phyloP scores from a whole-genome alignment of 2,797 vertebrate species.

The Morus bassanus region DNA sequence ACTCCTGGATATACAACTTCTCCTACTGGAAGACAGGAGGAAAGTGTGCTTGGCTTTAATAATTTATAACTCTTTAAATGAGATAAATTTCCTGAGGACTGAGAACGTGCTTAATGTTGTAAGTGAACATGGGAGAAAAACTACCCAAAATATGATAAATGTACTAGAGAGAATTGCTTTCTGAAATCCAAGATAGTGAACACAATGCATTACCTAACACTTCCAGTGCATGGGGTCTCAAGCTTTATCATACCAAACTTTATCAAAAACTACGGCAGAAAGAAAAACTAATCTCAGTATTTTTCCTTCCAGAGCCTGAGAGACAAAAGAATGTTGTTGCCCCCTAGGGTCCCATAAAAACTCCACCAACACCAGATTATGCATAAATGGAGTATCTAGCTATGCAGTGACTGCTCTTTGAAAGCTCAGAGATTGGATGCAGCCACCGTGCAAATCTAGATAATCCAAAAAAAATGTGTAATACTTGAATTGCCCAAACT shows the following conservation, averaged over 20 bases:
- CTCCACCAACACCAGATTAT: background rate
- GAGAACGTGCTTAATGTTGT: background rate
- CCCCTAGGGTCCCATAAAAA: background rate
- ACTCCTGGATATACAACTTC: background rate
- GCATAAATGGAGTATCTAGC: background rate
- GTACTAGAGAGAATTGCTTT: background rate
- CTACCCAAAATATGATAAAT: background rate
- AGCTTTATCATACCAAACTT: background rate
- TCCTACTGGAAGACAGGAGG: background rate
- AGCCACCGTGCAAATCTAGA: background rate
- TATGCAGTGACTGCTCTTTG: background rate
- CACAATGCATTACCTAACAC: background rate
- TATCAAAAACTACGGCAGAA: background rate
- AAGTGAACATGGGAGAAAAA: background rate
- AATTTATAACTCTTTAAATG: background rate
- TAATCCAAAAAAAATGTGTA: background rate
- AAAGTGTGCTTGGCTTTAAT: background rate
- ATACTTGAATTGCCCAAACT: background rate
- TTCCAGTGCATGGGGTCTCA: background rate
- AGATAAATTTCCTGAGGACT: background rate
- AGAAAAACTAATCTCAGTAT: background rate
- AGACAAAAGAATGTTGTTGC: background rate
- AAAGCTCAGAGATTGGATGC: background rate
- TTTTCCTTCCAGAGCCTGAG: background rate
- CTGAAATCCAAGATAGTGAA: background rate